Evolutionary conservation across 2,797 vertebrate species (phyloP), one percentile per base, ranked within the genome.

Genomic region (Enteromius viviparus): DNA sequence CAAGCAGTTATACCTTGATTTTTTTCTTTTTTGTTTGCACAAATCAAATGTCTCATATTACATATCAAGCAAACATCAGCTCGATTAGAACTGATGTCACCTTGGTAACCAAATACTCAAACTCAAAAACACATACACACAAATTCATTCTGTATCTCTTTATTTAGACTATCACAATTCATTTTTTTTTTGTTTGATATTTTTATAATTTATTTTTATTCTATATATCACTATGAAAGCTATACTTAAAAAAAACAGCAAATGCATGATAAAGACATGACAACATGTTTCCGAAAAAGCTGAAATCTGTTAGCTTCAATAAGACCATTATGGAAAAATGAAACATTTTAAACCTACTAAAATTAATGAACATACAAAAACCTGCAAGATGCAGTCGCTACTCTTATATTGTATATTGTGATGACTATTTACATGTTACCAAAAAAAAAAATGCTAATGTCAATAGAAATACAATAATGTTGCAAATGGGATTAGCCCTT

Each of bases 381-480:
- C 87, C 86, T 80, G 91, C 90, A 89, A 91, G 92, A 88, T 91
- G 87, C 87, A 89, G 84, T 82, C 86, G 81, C 69, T 64, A 77
- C 92, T 87, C 77, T 84, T 91, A 92, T 93, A 90, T 40, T 40
- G 1, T 37, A 37, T 37, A 40, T 92, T 90, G 90, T 91, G 92
- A 91, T 92, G 91, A 91, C 94, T 94, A 94, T 95, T 95, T 95
- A 94, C 93, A 94, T 92, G 89, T 92, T 90, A 92, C 90, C 4
- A 62, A 62, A 62, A 29, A 60, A 60, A 94, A 94, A 93, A 93
- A 95, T 92, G 92, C 91, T 94, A 94, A 94, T 94, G 92, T 94
- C 94, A 95, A 95, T 95, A 94, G 92, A 95, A 95, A 95, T 93
- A 95, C 92, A 95, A 95, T 95, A 94, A 94, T 92, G 91, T 89